Evolutionary conservation across 2,113 vertebrate genomes (phyloP), one percentile per base, ranked within the genome.

Genomic region (Haplochromis burtoni): DNA sequence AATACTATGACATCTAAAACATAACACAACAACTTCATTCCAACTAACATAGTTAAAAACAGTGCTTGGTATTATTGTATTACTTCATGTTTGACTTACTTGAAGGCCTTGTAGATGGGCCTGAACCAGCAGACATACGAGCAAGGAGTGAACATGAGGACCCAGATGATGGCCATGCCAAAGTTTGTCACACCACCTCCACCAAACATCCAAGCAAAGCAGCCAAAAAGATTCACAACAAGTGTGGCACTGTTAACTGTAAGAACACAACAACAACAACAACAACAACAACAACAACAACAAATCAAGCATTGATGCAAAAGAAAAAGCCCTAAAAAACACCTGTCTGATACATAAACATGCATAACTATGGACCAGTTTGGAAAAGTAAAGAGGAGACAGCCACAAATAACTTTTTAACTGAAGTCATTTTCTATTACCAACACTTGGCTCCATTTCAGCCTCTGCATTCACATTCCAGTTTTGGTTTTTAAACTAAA

Each of bases 111-210:
- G 98, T 99, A 99, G 96, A 99, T 98, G 91, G 98, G 96, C 95
- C 99, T 97, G 97, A 99, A 99, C 98, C 99, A 99, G 95, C 98
- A 99, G 90, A 99, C 98, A 84, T 99, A 99, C 86, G 99, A 99
- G 95, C 98, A 99, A 71, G 99, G 99, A 3, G 98, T 99, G 96
- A 99, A 99, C 97, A 99, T 98, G 94, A 99, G 95, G 84, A 99
- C 97, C 98, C 99, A 99, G 94, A 99, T 97, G 96, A 99, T 98
- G 88, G 99, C 97, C 96, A 99, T 96, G 92, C 99, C 99, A 94
- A 99, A 99, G 96, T 99, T 99, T 91, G 97, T 97, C 84, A 98
- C 98, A 92, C 98, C 98, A 13, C 99, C 99, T 80, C 99, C 99
- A 91, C 97, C 98, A 91, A 99, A 98, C 97, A 99, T 97, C 99